Percentiles rank a stretch among this genome's conserved stretches.
Evolutionary conservation across 2,113 vertebrate species (phyloP).

Genomic region (Smithornis capensis): DNA sequence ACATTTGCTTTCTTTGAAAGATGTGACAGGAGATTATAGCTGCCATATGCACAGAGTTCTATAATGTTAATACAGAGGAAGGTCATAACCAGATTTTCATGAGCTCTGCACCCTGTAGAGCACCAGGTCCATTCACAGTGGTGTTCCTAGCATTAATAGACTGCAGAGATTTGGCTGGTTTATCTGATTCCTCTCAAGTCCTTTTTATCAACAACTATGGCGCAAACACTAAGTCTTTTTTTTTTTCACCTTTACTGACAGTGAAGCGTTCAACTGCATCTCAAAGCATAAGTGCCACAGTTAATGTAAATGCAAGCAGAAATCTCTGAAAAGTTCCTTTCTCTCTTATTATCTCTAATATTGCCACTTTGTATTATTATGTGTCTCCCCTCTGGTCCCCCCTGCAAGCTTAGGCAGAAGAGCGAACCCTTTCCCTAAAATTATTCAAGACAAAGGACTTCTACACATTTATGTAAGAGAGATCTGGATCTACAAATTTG

Average conservation of each 20-base stretch:
- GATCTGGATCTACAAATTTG: not conserved
- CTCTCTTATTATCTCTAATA: not conserved
- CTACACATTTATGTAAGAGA: not conserved
- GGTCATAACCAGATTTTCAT: not conserved
- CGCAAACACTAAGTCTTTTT: not conserved
- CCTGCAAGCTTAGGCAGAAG: not conserved
- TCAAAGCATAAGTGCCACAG: not conserved
- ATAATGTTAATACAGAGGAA: not conserved
- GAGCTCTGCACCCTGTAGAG: not conserved
- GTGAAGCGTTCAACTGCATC: not conserved
- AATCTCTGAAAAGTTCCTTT: not conserved
- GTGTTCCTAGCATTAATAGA: not conserved
- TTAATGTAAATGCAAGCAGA: not conserved
- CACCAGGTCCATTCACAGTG: not conserved
- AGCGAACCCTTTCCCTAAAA: not conserved
- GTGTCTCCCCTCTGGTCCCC: not conserved
- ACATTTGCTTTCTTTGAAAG: slow-evolving; percentile 1
- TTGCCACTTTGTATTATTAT: not conserved
- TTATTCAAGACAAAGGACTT: not conserved
- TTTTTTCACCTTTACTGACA: not conserved
- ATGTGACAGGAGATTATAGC: not conserved
- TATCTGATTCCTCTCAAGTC: not conserved
- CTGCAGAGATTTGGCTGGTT: not conserved
- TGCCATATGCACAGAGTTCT: not conserved
- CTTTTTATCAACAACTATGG: not conserved